Base-by-base conservation (phyloP, 2,888 invertebrate genomes). In the Torymus aiolomorphi region DNA sequence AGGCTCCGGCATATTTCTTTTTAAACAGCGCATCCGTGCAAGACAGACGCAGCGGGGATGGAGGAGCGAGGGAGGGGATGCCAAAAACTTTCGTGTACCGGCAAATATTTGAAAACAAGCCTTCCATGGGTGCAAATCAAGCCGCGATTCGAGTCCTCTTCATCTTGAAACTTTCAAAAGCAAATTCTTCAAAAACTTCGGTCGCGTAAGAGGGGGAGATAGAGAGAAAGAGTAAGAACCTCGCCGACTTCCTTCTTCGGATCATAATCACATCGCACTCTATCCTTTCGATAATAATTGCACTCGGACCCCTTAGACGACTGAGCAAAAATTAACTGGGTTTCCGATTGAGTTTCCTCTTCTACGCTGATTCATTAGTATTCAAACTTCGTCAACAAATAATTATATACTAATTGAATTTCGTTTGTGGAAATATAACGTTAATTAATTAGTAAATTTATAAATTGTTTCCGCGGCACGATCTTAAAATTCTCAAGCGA, bases 81-180 rank as follows among this genome's bases (percentile, higher is more conserved):
- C 4, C 14, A 24, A 63, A 76, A 76, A 70, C 16, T 71, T 76
- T 57, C 14, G 16, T 66, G 62, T 76, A 71, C 42, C 49, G 10
- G 42, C 78, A 67, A 78, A 73, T 73, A 73, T 73, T 78, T 78
- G 67, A 56, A 77, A 78, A 73, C 73, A 78, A 78, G 67, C 62
- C 51, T 61, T 77, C 54, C 31, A 5, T 54, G 59, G 65, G 61
- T 70, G 78, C 65, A 70, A 77, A 66, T 72, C 61, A 78, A 78
- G 52, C 59, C 51, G 18, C 63, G 61, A 70, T 70, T 76, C 62
- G 57, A 69, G 59, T 8, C 42, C n/a, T 52, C 59, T 66, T 66
- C 49, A 78, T 78, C 57, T 59, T 52, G 0, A 52, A 66, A 72
- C 57, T 71, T 71, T 59, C 14, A 42, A 20, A 52, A 77, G 63